Percentiles rank a stretch among this genome's conserved stretches.
Evolutionary conservation across 2,113 vertebrate species (phyloP).

Genomic region (Mesoclemmys tuberculata): DNA sequence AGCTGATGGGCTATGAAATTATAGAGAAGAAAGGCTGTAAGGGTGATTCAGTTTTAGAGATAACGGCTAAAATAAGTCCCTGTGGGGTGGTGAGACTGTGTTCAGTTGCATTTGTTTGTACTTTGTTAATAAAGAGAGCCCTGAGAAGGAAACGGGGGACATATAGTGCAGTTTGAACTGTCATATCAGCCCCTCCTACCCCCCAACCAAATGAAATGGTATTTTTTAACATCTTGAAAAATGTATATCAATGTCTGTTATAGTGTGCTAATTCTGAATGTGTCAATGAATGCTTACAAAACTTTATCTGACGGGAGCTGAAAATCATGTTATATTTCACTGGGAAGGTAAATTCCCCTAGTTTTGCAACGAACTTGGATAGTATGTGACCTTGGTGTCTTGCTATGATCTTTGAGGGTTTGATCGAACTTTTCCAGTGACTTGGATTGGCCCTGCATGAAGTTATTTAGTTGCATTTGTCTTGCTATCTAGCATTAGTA

Average conservation of each 20-base stretch:
- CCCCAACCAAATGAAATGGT: background rate
- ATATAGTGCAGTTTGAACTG: background rate
- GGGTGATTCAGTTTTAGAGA: too few species aligned
- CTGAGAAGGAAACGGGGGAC: too few species aligned
- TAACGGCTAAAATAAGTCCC: too few species aligned
- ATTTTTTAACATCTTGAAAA: background rate
- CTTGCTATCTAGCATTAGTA: background rate
- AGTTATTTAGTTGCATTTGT: background rate
- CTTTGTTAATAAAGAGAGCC: too few species aligned
- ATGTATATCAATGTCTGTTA: background rate
- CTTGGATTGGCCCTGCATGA: background rate
- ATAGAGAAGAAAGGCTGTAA: too few species aligned
- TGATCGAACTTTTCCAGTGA: background rate
- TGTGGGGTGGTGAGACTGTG: too few species aligned
- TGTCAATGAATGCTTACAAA: background rate
- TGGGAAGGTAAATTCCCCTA: background rate
- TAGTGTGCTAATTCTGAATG: background rate
- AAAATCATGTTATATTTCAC: background rate
- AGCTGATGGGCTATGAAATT: too few species aligned
- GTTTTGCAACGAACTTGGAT: background rate
- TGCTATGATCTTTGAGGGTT: too few species aligned
- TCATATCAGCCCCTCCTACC: background rate
- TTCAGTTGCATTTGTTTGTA: too few species aligned
- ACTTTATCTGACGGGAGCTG: background rate
- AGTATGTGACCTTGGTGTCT: fast-evolving